phyloP scores from a whole-genome alignment of 2,113 vertebrate genomes.

The Lycaon pictus region DNA sequence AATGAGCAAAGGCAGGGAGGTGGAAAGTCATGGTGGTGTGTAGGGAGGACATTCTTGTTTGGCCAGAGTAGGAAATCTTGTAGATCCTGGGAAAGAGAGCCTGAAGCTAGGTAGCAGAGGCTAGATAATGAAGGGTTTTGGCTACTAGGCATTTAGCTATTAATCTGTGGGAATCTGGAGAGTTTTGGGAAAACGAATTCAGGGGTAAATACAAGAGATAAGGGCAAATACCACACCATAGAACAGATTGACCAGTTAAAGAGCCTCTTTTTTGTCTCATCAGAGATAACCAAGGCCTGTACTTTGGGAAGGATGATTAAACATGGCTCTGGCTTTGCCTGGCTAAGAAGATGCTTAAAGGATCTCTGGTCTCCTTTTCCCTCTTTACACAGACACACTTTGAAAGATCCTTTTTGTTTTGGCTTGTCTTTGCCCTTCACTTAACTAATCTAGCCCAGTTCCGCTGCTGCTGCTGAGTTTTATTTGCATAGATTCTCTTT shows the following conservation, averaged over 20 bases:
- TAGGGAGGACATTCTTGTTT: neutral
- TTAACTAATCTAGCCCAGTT: neutral
- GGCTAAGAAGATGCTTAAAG: neutral
- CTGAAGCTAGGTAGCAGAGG: neutral
- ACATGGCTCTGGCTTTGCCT: neutral
- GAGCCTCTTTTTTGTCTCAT: neutral
- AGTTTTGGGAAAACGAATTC: neutral
- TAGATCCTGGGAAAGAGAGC: neutral
- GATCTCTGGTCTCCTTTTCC: neutral
- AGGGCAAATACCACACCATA: neutral
- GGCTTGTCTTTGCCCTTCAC: neutral
- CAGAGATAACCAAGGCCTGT: neutral
- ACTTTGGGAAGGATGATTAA: neutral
- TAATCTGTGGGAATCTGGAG: neutral
- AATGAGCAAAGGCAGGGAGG: neutral
- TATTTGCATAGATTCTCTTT: neutral
- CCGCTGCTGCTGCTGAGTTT: neutral
- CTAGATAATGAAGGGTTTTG: neutral
- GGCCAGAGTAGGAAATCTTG: neutral
- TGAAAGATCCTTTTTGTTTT: neutral
- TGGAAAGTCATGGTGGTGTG: neutral
- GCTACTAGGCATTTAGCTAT: neutral
- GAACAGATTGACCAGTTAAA: neutral
- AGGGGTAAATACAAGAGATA: neutral
- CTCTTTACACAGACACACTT: neutral